Conservation (phyloP, 1,140 invertebrate species). For the Chironomus tepperi region DNA sequence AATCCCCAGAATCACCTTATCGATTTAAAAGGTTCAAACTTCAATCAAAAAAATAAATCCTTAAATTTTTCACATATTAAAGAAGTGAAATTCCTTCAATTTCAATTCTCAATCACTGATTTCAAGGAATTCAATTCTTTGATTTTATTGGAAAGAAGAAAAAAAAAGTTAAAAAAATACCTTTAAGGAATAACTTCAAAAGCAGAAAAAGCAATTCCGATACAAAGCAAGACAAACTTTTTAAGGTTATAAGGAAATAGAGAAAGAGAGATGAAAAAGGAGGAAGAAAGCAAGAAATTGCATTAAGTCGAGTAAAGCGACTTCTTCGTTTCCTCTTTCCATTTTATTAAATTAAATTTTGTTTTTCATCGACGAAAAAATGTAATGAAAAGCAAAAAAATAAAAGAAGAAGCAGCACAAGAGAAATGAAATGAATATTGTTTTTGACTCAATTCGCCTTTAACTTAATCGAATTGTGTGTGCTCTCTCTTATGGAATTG, state of each 20-base stretch:
- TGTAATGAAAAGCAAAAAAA: not conserved
- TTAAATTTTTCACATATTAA: too few relatives aligned
- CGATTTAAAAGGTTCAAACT: too few relatives aligned
- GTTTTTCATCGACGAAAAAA: slow-evolving; percentile 8
- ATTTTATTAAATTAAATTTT: slow-evolving; percentile 24
- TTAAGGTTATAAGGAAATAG: too few relatives aligned
- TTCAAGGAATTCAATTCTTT: not conserved
- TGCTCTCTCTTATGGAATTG: not conserved
- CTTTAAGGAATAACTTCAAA: not conserved
- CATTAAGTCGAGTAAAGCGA: not conserved
- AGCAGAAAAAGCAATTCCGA: not conserved
- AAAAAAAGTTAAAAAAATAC: not conserved
- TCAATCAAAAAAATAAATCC: too few relatives aligned
- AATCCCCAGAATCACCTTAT: too few relatives aligned
- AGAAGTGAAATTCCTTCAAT: too few relatives aligned
- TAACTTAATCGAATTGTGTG: slow-evolving; percentile 16
- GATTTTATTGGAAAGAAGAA: not conserved
- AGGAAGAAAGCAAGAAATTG: not conserved
- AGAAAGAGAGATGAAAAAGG: too few relatives aligned
- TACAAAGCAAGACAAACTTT: not conserved
- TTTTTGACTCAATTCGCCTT: slow-evolving; percentile 13
- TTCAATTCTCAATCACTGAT: too few relatives aligned
- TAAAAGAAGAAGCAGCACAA: too few relatives aligned
- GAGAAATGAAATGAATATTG: slow-evolving; percentile 2
- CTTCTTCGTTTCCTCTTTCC: not conserved